phyloP scores from a whole-genome alignment of 2,888 invertebrate species.

The Crematogaster levior region DNA sequence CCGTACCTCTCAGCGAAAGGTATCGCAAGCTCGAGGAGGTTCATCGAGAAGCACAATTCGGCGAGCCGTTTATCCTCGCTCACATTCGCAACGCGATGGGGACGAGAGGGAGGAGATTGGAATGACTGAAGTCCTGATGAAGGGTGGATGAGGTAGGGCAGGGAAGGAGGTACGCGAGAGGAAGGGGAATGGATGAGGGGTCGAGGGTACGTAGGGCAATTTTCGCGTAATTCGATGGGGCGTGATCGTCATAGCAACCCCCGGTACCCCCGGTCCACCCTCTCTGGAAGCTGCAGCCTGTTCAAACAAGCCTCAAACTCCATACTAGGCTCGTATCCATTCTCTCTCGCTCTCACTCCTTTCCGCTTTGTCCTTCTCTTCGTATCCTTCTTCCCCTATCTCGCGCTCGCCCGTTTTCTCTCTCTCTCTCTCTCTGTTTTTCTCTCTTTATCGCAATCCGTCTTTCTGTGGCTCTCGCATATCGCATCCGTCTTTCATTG shows the following conservation, averaged over 20 bases:
- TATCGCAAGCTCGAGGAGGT: slow-evolving; percentile 53
- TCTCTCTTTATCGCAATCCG: slow-evolving; percentile 34
- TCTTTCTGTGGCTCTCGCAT: slow-evolving; percentile 36
- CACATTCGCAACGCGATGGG: slow-evolving; percentile 75
- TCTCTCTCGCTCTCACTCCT: slow-evolving; percentile 51
- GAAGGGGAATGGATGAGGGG: slow-evolving; percentile 47
- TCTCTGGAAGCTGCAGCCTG: slow-evolving; percentile 83
- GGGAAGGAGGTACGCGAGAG: slow-evolving; percentile 29
- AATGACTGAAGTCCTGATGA: slow-evolving; percentile 77
- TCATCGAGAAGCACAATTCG: slow-evolving; percentile 59
- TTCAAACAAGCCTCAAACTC: slow-evolving; percentile 84
- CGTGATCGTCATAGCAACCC: slow-evolving; percentile 85
- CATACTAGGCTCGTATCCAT: slow-evolving; percentile 63
- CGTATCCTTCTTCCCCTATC: neutral
- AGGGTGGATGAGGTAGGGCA: slow-evolving; percentile 59
- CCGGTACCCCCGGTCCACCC: slow-evolving; percentile 74
- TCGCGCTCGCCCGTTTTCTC: slow-evolving; percentile 40
- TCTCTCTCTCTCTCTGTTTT: slow-evolving; percentile 9
- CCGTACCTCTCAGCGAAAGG: neutral
- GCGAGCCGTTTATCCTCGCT: slow-evolving; percentile 80
- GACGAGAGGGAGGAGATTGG: slow-evolving; percentile 62
- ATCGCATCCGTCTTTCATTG: slow-evolving; percentile 50
- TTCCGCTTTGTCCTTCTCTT: slow-evolving; percentile 39
- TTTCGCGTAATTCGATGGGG: slow-evolving; percentile 85
- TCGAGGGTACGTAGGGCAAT: slow-evolving; percentile 83